Conservation (phyloP, 2,888 invertebrate species). For the Dexiosoma caninum region DNA sequence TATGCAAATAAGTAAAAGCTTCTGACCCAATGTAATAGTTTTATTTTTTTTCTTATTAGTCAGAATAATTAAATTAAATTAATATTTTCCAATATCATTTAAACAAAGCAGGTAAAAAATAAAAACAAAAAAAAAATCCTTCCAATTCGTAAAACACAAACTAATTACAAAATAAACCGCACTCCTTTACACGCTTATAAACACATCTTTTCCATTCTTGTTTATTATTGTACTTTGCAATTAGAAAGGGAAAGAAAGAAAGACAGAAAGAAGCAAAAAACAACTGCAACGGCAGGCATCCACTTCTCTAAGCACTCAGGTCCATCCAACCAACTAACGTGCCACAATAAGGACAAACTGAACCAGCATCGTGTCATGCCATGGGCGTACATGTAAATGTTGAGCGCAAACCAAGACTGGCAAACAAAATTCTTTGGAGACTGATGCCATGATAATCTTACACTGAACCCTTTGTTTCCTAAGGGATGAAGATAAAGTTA, state of each 20-base stretch:
- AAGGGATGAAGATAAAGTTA: slow-evolving; percentile 45
- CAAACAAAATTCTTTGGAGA: slow-evolving; percentile 48
- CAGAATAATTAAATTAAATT: slow-evolving; percentile 55
- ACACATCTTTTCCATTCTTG: neutral
- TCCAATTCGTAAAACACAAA: slow-evolving; percentile 57
- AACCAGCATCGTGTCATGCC: neutral
- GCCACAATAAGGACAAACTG: neutral
- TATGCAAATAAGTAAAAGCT: too few species aligned
- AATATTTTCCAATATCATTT: slow-evolving; percentile 28
- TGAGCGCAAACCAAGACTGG: slow-evolving; percentile 19
- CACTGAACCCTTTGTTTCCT: slow-evolving; percentile 44
- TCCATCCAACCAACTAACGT: too few species aligned
- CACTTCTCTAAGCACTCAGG: slow-evolving; percentile 33
- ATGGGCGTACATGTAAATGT: slow-evolving; percentile 30
- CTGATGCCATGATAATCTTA: slow-evolving; percentile 52
- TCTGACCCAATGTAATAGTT: too few species aligned
- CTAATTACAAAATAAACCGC: slow-evolving; percentile 59
- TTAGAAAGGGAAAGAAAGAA: neutral
- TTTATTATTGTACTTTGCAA: neutral
- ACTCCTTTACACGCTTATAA: slow-evolving; percentile 41
- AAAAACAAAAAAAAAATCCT: slow-evolving; percentile 23
- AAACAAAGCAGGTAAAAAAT: neutral
- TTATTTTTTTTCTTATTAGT: slow-evolving; percentile 1
- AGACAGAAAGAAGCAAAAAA: neutral
- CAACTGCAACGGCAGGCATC: neutral